Conservation (phyloP, 2,888 invertebrate species). For the Temnothorax unifasciatus region DNA sequence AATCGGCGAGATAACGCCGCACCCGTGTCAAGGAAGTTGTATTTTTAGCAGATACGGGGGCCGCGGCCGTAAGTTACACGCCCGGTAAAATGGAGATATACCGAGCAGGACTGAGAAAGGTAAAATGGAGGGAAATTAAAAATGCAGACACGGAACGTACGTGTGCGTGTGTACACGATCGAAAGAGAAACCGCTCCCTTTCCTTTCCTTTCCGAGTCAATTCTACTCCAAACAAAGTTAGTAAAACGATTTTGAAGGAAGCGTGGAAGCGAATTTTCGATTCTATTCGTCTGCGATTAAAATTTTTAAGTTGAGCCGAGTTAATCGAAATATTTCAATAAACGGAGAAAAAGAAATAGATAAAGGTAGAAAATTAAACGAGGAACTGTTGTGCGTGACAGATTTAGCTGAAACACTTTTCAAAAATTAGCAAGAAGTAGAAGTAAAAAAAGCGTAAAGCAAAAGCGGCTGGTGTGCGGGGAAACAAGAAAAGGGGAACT, state of each 20-base stretch:
- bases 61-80: slow-evolving; percentile 10
- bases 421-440: background rate
- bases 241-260: background rate
- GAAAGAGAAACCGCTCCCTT: background rate
- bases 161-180: background rate
- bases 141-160: background rate
- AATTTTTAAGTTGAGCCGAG: background rate
- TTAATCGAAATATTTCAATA: background rate
- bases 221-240: background rate
- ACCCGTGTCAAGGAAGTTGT: slow-evolving; percentile 48
- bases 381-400: background rate
- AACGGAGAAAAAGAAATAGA: background rate
- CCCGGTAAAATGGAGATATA: slow-evolving; percentile 18
- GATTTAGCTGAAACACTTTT: background rate
- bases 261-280: background rate
- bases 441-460: too few species aligned
- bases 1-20: slow-evolving; percentile 43
- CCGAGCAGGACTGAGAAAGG: background rate
- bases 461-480: background rate
- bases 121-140: slow-evolving; percentile 13
- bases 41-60: slow-evolving; percentile 44
- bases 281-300: background rate
- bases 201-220: background rate
- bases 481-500: background rate
- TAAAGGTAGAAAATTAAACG: background rate